phyloP scores from a whole-genome alignment of 2,113 vertebrate species.

The Melanerpes formicivorus region DNA sequence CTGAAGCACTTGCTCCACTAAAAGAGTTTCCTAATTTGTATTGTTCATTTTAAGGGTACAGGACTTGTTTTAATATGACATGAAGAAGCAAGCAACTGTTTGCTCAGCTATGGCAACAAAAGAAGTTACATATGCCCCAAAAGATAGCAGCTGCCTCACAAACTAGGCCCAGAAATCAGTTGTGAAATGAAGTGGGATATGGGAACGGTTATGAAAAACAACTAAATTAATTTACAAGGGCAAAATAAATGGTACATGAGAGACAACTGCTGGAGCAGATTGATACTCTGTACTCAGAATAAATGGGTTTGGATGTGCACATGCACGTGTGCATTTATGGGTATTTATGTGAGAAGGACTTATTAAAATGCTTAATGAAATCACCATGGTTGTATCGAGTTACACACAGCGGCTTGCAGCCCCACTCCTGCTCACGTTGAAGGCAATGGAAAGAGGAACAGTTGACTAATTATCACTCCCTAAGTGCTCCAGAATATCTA shows the following conservation, averaged over 20 bases:
- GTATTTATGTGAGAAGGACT: slow-evolving; percentile 26
- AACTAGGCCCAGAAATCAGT: slow-evolving; percentile 38
- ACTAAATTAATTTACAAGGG: slow-evolving; percentile 53
- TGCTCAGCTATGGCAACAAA: neutral
- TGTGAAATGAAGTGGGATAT: slow-evolving; percentile 58
- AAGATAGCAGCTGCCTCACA: slow-evolving; percentile 30
- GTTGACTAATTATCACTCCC: neutral
- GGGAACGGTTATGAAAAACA: slow-evolving; percentile 44
- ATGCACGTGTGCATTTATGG: slow-evolving; percentile 34
- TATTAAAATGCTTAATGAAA: slow-evolving; percentile 50
- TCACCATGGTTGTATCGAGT: neutral
- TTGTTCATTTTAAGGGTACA: neutral
- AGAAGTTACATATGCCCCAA: neutral
- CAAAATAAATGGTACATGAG: slow-evolving; percentile 40
- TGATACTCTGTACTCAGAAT: slow-evolving; percentile 32
- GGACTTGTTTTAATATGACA: neutral
- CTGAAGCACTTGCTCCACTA: neutral
- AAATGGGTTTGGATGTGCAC: slow-evolving; percentile 52
- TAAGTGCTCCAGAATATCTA: slow-evolving; percentile 1
- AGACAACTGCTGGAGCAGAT: slow-evolving; percentile 36
- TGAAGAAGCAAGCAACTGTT: neutral
- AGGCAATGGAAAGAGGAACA: slow-evolving; percentile 1
- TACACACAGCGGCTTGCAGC: neutral
- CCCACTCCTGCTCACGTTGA: neutral
- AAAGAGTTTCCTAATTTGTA: neutral